These are phyloP conservation scores for Oenanthe melanoleuca DNA, from an alignment of 2,113 vertebrate genomes.

Conservation along the genomic window DNA sequence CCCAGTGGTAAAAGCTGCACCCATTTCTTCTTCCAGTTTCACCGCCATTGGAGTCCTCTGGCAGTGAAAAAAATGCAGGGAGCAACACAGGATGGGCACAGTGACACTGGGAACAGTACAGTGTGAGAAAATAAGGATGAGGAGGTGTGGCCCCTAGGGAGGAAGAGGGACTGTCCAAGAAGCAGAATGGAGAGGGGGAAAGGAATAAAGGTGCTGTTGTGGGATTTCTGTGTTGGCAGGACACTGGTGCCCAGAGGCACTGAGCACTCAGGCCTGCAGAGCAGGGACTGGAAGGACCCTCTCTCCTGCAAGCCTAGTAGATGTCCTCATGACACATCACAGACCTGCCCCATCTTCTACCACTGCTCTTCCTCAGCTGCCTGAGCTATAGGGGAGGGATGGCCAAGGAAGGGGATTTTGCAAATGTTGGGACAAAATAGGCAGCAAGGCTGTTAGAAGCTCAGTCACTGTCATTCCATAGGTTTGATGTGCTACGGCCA, in stretches of 20 bases:
- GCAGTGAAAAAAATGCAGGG: not conserved
- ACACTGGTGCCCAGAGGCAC: not conserved
- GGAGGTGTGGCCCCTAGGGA: not conserved
- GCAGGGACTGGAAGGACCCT: not conserved
- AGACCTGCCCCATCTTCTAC: not conserved
- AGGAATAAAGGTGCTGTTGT: not conserved
- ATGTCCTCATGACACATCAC: not conserved
- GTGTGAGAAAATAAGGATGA: not conserved
- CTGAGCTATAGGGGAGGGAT: not conserved
- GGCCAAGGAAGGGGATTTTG: not conserved
- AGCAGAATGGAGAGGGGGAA: not conserved
- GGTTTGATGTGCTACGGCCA: not conserved
- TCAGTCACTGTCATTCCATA: not conserved
- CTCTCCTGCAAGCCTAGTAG: not conserved
- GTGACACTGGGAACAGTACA: not conserved
- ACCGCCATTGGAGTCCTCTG: fast-evolving
- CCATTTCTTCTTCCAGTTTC: not conserved
- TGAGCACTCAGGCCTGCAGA: not conserved
- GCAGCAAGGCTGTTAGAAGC: not conserved
- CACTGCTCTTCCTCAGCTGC: not conserved
- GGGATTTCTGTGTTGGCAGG: not conserved
- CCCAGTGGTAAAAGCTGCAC: not conserved
- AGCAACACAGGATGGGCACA: not conserved
- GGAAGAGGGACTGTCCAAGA: not conserved
- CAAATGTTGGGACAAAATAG: not conserved